Percentiles rank a stretch among this genome's conserved stretches.
These are phyloP conservation scores for Adineta ricciae DNA, from an alignment of 2,888 invertebrate species.

Conservation along the genomic window DNA sequence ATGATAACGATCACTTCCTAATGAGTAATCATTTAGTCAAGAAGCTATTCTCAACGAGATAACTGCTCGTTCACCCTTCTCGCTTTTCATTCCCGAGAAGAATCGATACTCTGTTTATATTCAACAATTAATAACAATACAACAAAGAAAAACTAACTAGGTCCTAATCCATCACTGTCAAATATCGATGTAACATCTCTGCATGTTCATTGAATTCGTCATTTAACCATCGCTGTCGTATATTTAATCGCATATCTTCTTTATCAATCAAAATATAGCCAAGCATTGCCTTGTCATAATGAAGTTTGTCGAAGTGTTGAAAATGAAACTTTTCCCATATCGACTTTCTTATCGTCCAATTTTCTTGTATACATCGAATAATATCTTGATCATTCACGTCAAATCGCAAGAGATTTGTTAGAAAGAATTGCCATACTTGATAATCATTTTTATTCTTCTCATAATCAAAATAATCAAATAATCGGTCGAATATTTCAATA, in stretches of 20 bases:
- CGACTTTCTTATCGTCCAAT: neutral
- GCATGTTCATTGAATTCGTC: neutral
- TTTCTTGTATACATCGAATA: neutral
- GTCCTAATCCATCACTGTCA: neutral
- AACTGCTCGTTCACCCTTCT: neutral
- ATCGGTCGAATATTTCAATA: neutral
- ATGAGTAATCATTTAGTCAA: neutral
- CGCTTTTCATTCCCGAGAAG: neutral
- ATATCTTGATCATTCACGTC: neutral
- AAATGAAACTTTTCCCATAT: conserved; percentile 18
- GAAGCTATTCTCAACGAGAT: neutral
- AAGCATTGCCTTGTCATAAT: neutral
- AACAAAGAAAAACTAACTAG: neutral
- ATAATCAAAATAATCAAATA: conserved; percentile 20
- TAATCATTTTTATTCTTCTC: conserved; percentile 15
- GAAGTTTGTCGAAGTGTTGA: neutral
- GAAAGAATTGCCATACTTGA: neutral
- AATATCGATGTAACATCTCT: neutral
- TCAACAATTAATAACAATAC: neutral
- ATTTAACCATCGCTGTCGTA: neutral
- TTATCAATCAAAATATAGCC: neutral
- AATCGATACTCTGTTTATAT: neutral
- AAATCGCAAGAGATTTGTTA: neutral
- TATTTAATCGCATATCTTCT: neutral
- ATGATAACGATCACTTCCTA: neutral